Conservation (phyloP, 1,140 invertebrate genomes). For the Bombus soroeensis region DNA sequence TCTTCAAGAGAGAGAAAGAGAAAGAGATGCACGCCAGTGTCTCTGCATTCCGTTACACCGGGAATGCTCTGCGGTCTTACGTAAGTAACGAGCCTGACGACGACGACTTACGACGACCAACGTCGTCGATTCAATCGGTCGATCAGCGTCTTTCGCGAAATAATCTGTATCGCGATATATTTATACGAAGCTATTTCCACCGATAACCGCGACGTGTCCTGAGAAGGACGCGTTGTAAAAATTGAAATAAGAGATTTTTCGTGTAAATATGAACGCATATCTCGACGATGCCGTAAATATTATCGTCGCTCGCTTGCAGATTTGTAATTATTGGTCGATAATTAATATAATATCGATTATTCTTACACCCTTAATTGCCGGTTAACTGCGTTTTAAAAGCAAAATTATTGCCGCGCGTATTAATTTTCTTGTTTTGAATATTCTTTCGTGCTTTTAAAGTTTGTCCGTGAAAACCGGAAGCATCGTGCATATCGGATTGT, state of each 20-base stretch:
- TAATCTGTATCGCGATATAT: not conserved
- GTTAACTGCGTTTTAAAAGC: not conserved
- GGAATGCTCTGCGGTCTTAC: not conserved
- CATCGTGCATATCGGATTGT: constrained; percentile 12
- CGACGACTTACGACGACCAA: not conserved
- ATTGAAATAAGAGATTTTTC: too few relatives aligned
- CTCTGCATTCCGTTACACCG: constrained; percentile 12
- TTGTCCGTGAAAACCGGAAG: constrained; percentile 39
- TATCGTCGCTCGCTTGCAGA: too few relatives aligned
- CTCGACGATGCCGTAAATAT: not conserved
- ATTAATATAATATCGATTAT: not conserved
- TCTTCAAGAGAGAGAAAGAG: not conserved
- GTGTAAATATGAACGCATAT: not conserved
- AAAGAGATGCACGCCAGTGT: not conserved
- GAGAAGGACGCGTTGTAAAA: too few relatives aligned
- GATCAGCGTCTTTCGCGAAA: not conserved
- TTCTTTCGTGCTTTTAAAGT: not conserved
- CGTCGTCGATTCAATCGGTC: not conserved
- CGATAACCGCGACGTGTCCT: too few relatives aligned
- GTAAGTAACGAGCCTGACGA: constrained; percentile 6
- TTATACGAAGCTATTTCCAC: too few relatives aligned
- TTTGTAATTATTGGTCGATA: not conserved
- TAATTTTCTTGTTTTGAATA: not conserved
- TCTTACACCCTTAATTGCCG: not conserved
- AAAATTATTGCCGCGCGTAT: not conserved